A percentile compares a stretch with the other conserved stretches of the same genome.
phyloP scores from a whole-genome alignment of 2,888 invertebrate genomes.

The Lypha dubia region DNA sequence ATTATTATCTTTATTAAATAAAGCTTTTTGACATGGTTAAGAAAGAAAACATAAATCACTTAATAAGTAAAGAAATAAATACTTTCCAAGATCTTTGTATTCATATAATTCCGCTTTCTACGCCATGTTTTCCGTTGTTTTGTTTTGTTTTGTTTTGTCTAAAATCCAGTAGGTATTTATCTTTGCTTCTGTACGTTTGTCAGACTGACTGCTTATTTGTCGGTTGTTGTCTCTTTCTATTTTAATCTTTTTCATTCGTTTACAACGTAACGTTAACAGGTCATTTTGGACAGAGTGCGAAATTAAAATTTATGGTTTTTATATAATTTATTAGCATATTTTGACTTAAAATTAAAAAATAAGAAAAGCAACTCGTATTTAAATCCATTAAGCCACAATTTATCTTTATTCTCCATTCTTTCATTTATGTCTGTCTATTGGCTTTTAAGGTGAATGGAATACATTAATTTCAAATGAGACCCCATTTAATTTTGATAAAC shows the following conservation, averaged over 20 bases:
- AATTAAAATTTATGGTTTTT: conserved; percentile 66
- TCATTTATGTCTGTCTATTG: not conserved
- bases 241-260: conserved; percentile 21
- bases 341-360: conserved; percentile 59
- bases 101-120: conserved; percentile 15
- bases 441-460: conserved; percentile 39
- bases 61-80: conserved; percentile 51
- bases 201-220: conserved; percentile 1
- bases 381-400: conserved; percentile 64
- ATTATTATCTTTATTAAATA: conserved; percentile 68
- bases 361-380: conserved; percentile 55
- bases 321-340: conserved; percentile 63
- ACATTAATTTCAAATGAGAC: conserved; percentile 30
- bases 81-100: conserved; percentile 30
- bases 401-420: conserved; percentile 42
- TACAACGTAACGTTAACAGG: conserved; percentile 59
- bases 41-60: conserved; percentile 65
- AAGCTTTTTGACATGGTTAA: conserved; percentile 59
- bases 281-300: conserved; percentile 50
- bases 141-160: not conserved
- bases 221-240: not conserved
- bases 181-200: not conserved
- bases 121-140: too few relatives aligned
- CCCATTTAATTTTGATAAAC: conserved; percentile 40
- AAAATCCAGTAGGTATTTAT: not conserved